Conservation (phyloP, 2,797 vertebrate species). For the Tokudaia muenninki region DNA sequence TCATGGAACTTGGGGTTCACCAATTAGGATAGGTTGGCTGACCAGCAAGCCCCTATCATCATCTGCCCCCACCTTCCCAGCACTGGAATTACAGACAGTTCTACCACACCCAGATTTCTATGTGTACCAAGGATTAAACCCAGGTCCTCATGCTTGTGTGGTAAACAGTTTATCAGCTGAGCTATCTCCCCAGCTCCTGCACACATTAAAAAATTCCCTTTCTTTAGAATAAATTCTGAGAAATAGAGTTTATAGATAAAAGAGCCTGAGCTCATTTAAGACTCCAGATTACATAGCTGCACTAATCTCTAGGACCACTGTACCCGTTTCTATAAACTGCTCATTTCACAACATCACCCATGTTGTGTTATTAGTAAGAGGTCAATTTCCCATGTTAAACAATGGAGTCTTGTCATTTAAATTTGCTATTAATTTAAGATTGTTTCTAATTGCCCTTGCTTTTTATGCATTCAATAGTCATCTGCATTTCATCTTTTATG, state of each 20-base stretch:
- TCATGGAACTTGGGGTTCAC: neutral
- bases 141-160: no score
- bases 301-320: neutral
- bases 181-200: neutral
- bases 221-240: neutral
- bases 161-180: neutral
- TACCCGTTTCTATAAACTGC: neutral
- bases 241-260: neutral
- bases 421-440: constrained; percentile 17
- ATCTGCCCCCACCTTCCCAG: neutral
- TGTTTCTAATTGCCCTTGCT: neutral
- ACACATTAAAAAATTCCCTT: neutral
- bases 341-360: neutral
- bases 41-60: neutral
- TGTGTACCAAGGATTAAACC: neutral
- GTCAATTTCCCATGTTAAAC: constrained; percentile 11
- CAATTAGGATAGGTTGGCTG: neutral
- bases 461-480: neutral
- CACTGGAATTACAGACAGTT: neutral
- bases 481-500: constrained; percentile 23
- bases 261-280: neutral
- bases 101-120: neutral
- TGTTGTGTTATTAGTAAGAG: neutral
- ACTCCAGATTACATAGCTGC: neutral
- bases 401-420: constrained; percentile 18